These are phyloP conservation scores for Drosophila macrospina DNA, from an alignment of 2,888 invertebrate species.

Conservation along the genomic window DNA sequence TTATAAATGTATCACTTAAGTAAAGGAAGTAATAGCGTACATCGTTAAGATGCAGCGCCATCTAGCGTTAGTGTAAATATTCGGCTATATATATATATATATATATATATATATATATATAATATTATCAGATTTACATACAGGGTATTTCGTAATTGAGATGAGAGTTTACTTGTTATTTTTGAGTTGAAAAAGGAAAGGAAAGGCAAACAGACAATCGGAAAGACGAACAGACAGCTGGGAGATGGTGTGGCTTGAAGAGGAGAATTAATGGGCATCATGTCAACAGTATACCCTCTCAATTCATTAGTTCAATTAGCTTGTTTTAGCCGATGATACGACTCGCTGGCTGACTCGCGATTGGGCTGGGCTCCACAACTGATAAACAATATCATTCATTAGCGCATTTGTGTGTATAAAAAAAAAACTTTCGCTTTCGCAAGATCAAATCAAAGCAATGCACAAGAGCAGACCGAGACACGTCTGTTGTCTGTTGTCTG, in stretches of 20 bases:
- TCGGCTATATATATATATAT: too few relatives aligned
- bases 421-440: slow-evolving; percentile 76
- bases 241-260: slow-evolving; percentile 9
- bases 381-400: slow-evolving; percentile 77
- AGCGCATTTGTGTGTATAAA: slow-evolving; percentile 50
- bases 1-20: not conserved
- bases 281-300: slow-evolving; percentile 60
- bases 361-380: slow-evolving; percentile 38
- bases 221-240: slow-evolving; percentile 10
- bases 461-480: slow-evolving; percentile 45
- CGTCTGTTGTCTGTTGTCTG: slow-evolving; percentile 37
- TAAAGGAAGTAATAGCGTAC: too few relatives aligned
- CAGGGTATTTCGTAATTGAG: not conserved
- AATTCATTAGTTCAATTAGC: slow-evolving; percentile 75
- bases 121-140: not conserved
- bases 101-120: too few relatives aligned
- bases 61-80: too few relatives aligned
- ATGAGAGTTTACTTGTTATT: not conserved
- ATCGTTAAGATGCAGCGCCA: too few relatives aligned
- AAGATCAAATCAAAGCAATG: slow-evolving; percentile 76
- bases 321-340: slow-evolving; percentile 33
- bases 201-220: slow-evolving; percentile 15
- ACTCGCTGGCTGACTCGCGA: slow-evolving; percentile 25
- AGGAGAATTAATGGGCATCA: slow-evolving; percentile 45
- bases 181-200: slow-evolving; percentile 23